Evolutionary conservation across 2,888 invertebrate genomes (phyloP), one percentile per base, ranked within the genome.

Genomic region (Diarsia dahlii): DNA sequence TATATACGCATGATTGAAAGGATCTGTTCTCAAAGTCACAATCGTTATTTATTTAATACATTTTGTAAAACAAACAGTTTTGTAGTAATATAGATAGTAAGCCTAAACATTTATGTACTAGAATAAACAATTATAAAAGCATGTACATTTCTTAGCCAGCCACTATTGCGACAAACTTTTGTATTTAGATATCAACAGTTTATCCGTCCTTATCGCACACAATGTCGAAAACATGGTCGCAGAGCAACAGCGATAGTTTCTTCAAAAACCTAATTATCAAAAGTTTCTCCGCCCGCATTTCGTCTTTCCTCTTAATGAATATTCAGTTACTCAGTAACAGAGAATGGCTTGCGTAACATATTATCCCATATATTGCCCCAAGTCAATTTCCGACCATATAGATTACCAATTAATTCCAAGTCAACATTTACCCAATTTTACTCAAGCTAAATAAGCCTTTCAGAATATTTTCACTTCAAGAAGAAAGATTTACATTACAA

Each of bases 291-390:
- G 39, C 39, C 39, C 39, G 39, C 8, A 8, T 39, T 39, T 39
- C 39, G 6, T 39, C 23, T 52, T 67, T 39, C 39, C 39, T 39
- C 23, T 52, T 67, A 62, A 87, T 81, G 62, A 79, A 84, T 79
- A 81, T 79, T 77, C 62, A 76, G 48, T 74, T 81, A 80, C 48
- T 2, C 56, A 39, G 34, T 63, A 74, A 75, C 69, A 79, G 63
- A 34, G n/a, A 70, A 66, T 39, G 50, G 23, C 45, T 60, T 56
- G 48, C 45, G 23, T 39, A 67, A 67, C 46, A 76, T 48, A 75
- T 48, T 76, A 71, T 56, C 23, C 58, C 46, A 68, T 48, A 78
- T 66, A 74, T 71, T 75, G n/a, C 46, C 34, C 48, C 52, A 73
- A 80, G 58, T 70, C 62, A 71, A 80, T 78, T 70, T 50, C n/a